Evolutionary conservation across 2,113 vertebrate species (phyloP).

Genomic region (Ellobius talpinus): DNA sequence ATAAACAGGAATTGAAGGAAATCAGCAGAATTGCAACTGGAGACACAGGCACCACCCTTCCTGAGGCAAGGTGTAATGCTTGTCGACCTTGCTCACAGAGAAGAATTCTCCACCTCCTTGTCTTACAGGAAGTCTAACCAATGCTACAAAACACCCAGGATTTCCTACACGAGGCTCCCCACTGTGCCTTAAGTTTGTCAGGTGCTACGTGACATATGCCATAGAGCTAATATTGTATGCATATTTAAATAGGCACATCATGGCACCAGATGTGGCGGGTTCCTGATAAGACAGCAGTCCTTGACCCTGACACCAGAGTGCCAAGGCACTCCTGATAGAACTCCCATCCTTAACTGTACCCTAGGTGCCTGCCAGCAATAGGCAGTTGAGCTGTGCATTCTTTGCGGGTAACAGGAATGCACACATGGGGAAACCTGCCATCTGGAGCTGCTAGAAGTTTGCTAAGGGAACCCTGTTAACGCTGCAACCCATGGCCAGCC

Average conservation of each 20-base stretch:
- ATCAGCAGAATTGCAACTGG: neutral
- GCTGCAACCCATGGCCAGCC: rapidly evolving
- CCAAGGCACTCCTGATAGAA: neutral
- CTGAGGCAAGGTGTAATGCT: neutral
- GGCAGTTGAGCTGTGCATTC: neutral
- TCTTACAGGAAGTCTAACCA: neutral
- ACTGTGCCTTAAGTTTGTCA: rapidly evolving
- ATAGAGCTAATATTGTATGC: neutral
- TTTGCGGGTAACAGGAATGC: neutral
- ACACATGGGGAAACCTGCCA: neutral
- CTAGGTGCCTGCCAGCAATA: neutral
- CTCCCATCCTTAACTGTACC: neutral
- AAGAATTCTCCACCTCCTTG: neutral
- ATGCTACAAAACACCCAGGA: neutral
- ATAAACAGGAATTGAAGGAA: neutral
- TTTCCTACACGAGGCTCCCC: neutral
- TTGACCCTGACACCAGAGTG: neutral
- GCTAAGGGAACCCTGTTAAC: neutral
- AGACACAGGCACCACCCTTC: neutral
- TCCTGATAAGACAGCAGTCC: neutral
- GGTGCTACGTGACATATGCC: neutral
- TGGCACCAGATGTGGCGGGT: neutral
- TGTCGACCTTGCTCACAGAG: neutral
- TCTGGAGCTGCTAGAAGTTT: neutral
- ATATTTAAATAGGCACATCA: neutral